Percentiles rank a stretch among this genome's conserved stretches.
These are phyloP conservation scores for Andrena praecox DNA, from an alignment of 2,888 invertebrate species.

Conservation along the genomic window DNA sequence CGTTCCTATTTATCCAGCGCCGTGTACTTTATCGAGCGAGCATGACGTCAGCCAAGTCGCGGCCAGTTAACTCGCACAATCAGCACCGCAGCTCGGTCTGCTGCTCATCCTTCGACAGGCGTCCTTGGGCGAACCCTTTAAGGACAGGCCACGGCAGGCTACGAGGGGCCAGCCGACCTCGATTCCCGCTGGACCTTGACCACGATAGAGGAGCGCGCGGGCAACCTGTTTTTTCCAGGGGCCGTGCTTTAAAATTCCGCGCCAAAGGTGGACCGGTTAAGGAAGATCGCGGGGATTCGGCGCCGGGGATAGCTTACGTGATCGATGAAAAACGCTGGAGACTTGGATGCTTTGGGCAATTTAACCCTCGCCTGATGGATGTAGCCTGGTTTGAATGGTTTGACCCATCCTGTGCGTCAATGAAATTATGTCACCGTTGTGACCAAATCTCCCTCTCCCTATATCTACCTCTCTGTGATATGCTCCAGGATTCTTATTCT, in stretches of 20 bases:
- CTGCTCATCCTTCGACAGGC: slow-evolving; percentile 58
- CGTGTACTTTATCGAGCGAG: slow-evolving; percentile 33
- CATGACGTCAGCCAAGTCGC: slow-evolving; percentile 37
- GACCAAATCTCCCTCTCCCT: too few relatives aligned
- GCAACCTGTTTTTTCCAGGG: slow-evolving; percentile 62
- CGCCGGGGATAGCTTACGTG: not conserved
- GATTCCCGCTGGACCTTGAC: slow-evolving; percentile 77
- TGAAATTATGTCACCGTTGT: too few relatives aligned
- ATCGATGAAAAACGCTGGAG: too few relatives aligned
- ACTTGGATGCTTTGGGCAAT: too few relatives aligned
- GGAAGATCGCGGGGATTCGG: slow-evolving; percentile 18
- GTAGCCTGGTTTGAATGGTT: too few relatives aligned
- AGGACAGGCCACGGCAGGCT: slow-evolving; percentile 62
- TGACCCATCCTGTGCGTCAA: too few relatives aligned
- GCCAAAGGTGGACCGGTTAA: slow-evolving; percentile 26
- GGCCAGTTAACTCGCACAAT: slow-evolving; percentile 12
- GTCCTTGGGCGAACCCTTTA: slow-evolving; percentile 74
- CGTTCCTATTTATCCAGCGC: slow-evolving; percentile 31
- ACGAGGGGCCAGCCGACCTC: slow-evolving; percentile 63
- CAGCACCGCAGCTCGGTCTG: slow-evolving; percentile 18
- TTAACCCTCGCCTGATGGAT: too few relatives aligned
- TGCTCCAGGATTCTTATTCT: too few relatives aligned
- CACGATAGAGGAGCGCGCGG: slow-evolving; percentile 67
- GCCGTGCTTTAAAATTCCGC: slow-evolving; percentile 46
- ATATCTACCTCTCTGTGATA: too few relatives aligned